phyloP scores from a whole-genome alignment of 1,140 invertebrate genomes.

The Leptopilina clavipes region DNA sequence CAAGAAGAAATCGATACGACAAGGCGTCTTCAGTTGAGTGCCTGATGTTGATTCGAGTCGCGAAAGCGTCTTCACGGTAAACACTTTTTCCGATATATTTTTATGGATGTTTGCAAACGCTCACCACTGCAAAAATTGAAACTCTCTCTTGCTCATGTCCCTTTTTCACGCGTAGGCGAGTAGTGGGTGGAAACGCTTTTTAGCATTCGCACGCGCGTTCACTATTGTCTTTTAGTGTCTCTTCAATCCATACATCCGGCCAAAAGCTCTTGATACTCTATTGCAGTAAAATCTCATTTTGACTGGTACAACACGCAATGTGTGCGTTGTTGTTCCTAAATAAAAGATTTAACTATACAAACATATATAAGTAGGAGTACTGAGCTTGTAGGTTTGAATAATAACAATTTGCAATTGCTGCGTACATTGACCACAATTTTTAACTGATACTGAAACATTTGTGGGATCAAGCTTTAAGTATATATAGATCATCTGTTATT shows the following conservation, averaged over 20 bases:
- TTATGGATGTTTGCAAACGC: conserved; percentile 23
- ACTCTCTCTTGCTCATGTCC: conserved; percentile 27
- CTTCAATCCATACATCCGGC: conserved; percentile 24
- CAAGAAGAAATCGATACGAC: conserved; percentile 54
- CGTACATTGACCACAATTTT: no score
- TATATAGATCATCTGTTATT: no score
- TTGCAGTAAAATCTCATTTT: background rate
- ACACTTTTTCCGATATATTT: conserved; percentile 3
- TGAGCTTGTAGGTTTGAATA: no score
- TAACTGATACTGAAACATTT: no score
- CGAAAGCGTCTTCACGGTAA: background rate
- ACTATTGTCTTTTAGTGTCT: conserved; percentile 32
- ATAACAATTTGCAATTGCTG: no score
- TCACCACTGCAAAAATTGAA: conserved; percentile 17
- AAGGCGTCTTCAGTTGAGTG: conserved; percentile 15
- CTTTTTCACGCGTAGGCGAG: conserved; percentile 24
- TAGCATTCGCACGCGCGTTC: conserved; percentile 1
- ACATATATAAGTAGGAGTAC: no score
- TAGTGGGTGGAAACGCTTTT: conserved; percentile 25
- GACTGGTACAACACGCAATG: background rate
- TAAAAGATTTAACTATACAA: no score
- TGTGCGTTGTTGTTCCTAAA: background rate
- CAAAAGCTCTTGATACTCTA: background rate
- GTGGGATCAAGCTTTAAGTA: background rate
- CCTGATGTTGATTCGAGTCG: conserved; percentile 1